Evolutionary conservation across 2,113 vertebrate species (phyloP), one percentile per base, ranked within the genome.

Genomic region (Galeopterus variegatus): DNA sequence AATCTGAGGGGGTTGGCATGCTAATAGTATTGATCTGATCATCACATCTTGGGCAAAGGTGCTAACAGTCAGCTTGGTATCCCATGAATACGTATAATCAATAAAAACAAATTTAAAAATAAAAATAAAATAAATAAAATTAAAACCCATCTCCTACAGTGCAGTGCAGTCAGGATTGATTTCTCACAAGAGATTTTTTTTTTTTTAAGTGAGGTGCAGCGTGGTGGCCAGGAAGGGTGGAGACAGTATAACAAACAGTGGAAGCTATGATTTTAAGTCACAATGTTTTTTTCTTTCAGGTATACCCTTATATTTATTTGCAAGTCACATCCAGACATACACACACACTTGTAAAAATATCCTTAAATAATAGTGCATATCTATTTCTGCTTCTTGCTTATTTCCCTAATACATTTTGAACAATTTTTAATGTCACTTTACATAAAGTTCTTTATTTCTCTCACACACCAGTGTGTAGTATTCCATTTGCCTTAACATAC

Each of bases 351-450:
- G 80, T 8, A 26, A 96, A 93, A 70, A 64, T 50, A 84, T 10
- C 18, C 50, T 4, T 62, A 62, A 45, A n/a, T 52, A 95, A 69
- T 23, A 50, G 24, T 62, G 19, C 41, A 19, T 50, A 56, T 58
- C 62, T 93, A 15, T 50, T 31, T 76, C 3, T 77, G 5, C 28
- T 17, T 69, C 19, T 82, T 67, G 1, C 12, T 80, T 77, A 19
- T 45, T 72, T 1, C 8, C 4, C 24, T 75, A 8, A 41, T 90
- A 75, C 1, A 70, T 58, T 54, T 69, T 36, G 4, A 36, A 23
- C 15, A 65, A 4, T 69, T 96, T 96, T 92, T 76, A 80, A 81
- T 41, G 24, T 80, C 31, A 91, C 3, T 52, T 58, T 3, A 31
- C n/a, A 52, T 28, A 52, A 62, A 73, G 2, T 9, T 62, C 15